Percentiles rank a stretch among this genome's conserved stretches.
These are phyloP conservation scores for Drosophila aff. DNA, from an alignment of 1,140 invertebrate species.

Conservation along the genomic window DNA sequence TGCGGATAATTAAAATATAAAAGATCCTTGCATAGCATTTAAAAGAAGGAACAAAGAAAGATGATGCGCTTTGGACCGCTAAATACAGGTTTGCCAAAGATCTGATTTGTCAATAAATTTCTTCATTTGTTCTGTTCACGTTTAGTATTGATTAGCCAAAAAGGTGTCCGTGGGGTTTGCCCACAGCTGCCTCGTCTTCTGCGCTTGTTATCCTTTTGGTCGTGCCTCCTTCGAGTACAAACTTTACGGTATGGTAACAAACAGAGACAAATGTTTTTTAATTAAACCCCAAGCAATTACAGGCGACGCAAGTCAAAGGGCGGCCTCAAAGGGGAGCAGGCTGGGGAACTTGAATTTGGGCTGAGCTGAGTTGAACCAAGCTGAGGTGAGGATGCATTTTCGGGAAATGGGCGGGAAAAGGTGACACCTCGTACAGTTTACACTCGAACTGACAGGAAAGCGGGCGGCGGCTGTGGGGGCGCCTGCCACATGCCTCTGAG, in stretches of 20 bases:
- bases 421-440: slow-evolving; percentile 72
- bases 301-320: slow-evolving; percentile 63
- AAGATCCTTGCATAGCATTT: not conserved
- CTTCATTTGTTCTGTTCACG: not conserved
- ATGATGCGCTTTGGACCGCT: not conserved
- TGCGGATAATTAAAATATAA: not conserved
- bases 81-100: no score
- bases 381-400: slow-evolving; percentile 24
- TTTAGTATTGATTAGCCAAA: not conserved
- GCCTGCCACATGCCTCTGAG: slow-evolving; percentile 57
- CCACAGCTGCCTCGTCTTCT: not conserved
- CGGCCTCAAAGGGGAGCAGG: slow-evolving; percentile 44
- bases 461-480: slow-evolving; percentile 14
- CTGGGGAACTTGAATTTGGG: slow-evolving; percentile 2
- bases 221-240: not conserved
- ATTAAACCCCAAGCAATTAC: slow-evolving; percentile 82
- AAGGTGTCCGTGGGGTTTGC: not conserved
- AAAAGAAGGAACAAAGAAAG: not conserved
- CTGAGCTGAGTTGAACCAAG: not conserved
- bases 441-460: slow-evolving; percentile 77
- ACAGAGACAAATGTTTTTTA: slow-evolving; percentile 74
- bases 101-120: not conserved
- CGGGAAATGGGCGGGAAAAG: slow-evolving; percentile 5
- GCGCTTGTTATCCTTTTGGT: not conserved
- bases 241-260: slow-evolving; percentile 11